A percentile compares a stretch with the other conserved stretches of the same genome.
phyloP scores from a whole-genome alignment of 37 sponge, comb jelly and placozoan genomes.

The Lycopodina hypogea region DNA sequence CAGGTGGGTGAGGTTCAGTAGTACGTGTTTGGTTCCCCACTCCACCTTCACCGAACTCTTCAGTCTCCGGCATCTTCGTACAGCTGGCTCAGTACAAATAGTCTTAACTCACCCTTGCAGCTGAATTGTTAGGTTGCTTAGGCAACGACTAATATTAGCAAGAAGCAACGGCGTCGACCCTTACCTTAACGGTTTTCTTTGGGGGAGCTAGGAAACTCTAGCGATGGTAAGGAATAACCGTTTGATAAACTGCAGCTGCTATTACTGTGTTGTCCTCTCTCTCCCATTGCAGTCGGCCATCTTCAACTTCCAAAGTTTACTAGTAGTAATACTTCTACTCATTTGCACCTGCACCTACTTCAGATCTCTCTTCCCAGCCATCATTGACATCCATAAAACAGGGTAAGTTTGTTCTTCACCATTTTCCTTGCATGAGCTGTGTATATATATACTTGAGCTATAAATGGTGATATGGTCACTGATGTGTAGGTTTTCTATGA shows the following conservation, averaged over 20 bases:
- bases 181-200: too few species aligned
- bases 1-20: not conserved
- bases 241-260: too few species aligned
- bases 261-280: too few species aligned
- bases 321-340: conserved; percentile 80
- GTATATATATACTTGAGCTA: too few species aligned
- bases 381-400: conserved; percentile 79
- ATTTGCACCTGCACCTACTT: conserved; percentile 92
- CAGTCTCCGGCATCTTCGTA: not conserved
- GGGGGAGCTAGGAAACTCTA: too few species aligned
- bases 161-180: too few species aligned
- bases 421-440: too few species aligned
- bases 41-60: not conserved
- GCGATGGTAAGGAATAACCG: too few species aligned
- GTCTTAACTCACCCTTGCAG: too few species aligned
- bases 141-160: conserved; percentile 4
- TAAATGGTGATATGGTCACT: too few species aligned
- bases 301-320: conserved; percentile 92
- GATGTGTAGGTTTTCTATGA: too few species aligned
- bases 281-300: conserved; percentile 73
- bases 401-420: conserved; percentile 77
- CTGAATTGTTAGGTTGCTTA: not conserved
- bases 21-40: not conserved
- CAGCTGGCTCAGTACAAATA: not conserved
- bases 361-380: conserved; percentile 63